These are phyloP conservation scores for Hirudinaria manillensis DNA, from an alignment of 2,888 invertebrate genomes.

Conservation along the genomic window DNA sequence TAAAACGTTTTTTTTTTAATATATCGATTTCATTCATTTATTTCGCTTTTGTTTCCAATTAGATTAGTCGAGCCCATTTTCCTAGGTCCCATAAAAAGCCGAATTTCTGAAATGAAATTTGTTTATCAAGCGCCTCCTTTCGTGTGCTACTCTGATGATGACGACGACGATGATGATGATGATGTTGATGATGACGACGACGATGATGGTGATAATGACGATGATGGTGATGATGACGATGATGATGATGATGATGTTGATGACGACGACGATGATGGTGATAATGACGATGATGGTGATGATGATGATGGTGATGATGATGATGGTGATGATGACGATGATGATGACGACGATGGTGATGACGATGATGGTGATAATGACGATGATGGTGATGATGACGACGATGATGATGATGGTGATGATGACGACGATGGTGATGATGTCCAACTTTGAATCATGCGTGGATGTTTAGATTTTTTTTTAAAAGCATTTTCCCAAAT, in stretches of 20 bases:
- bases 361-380: not conserved
- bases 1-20: too few relatives aligned
- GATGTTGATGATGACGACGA: conserved; percentile 18
- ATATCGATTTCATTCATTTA: too few relatives aligned
- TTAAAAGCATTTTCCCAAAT: not conserved
- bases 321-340: conserved; percentile 18
- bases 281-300: conserved; percentile 26
- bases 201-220: conserved; percentile 20
- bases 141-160: too few relatives aligned
- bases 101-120: too few relatives aligned
- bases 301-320: conserved; percentile 23
- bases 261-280: conserved; percentile 27
- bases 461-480: not conserved
- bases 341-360: not conserved
- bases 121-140: too few relatives aligned
- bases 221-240: conserved; percentile 30
- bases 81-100: too few relatives aligned
- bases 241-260: conserved; percentile 29
- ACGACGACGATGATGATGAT: not conserved
- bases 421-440: not conserved
- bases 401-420: conserved; percentile 10
- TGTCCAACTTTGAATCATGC: not conserved
- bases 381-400: not conserved
- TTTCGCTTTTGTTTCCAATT: too few relatives aligned
- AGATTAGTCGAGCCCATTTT: too few relatives aligned